Evolutionary conservation across 2,888 invertebrate genomes (phyloP).

Genomic region (Cylindroiulus punctatus): DNA sequence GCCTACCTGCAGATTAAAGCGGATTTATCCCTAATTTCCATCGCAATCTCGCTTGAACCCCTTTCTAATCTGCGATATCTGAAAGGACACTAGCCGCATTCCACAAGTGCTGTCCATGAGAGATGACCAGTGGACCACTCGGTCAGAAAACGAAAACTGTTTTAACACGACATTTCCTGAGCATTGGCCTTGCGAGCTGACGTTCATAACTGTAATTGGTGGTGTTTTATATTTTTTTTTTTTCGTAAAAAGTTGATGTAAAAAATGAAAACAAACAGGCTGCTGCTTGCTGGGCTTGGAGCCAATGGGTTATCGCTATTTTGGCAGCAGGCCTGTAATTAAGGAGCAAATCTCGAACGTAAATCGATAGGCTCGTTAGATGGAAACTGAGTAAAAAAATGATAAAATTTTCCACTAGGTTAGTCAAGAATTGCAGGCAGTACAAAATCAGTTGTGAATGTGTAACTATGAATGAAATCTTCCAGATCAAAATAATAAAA

Average conservation of each 20-base stretch:
- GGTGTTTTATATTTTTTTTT: not conserved
- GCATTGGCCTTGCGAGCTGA: not conserved
- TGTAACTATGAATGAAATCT: too few species aligned
- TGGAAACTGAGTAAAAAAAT: not conserved
- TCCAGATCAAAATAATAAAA: too few species aligned
- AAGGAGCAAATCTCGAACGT: not conserved
- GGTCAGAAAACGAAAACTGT: not conserved
- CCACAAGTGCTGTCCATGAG: not conserved
- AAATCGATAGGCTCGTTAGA: not conserved
- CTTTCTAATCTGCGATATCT: not conserved
- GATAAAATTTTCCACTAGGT: not conserved
- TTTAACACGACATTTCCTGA: not conserved
- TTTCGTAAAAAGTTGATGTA: not conserved
- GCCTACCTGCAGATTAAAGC: not conserved
- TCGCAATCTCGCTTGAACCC: too few species aligned
- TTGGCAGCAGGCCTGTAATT: not conserved
- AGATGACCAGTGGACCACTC: not conserved
- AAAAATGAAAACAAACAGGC: not conserved
- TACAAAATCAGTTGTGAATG: too few species aligned
- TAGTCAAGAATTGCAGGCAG: not conserved
- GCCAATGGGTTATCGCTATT: not conserved
- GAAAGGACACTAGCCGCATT: not conserved
- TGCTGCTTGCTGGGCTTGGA: not conserved
- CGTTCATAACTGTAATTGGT: not conserved
- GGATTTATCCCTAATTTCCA: not conserved